phyloP scores from a whole-genome alignment of 2,888 invertebrate genomes.

The Eupeodes luniger region DNA sequence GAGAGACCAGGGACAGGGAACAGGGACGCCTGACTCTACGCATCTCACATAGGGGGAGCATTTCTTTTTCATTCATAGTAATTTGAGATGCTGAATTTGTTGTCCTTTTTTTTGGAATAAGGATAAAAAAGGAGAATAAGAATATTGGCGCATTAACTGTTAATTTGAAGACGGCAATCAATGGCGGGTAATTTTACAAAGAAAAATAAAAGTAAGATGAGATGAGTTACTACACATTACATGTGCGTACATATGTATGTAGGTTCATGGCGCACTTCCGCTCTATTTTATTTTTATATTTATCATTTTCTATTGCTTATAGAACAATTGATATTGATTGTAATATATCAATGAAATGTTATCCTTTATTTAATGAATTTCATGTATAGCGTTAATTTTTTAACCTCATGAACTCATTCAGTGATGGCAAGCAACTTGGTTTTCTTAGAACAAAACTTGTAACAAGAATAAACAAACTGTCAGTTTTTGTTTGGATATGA shows the following conservation, averaged over 20 bases:
- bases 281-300: background rate
- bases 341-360: background rate
- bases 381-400: no score
- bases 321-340: background rate
- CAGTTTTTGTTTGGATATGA: no score
- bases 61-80: constrained; percentile 58
- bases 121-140: background rate
- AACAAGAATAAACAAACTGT: no score
- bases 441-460: no score
- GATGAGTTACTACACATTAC: background rate
- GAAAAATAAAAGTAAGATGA: background rate
- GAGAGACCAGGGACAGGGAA: background rate
- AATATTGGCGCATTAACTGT: constrained; percentile 40
- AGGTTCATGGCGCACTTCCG: constrained; percentile 9
- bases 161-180: constrained; percentile 31
- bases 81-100: constrained; percentile 45
- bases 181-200: constrained; percentile 9
- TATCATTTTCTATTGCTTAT: background rate
- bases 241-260: background rate
- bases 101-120: background rate
- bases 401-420: background rate
- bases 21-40: background rate
- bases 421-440: no score
- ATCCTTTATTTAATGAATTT: background rate
- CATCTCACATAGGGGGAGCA: background rate